Base-by-base conservation (phyloP, 2,888 invertebrate species). In the Lasius platythorax region DNA sequence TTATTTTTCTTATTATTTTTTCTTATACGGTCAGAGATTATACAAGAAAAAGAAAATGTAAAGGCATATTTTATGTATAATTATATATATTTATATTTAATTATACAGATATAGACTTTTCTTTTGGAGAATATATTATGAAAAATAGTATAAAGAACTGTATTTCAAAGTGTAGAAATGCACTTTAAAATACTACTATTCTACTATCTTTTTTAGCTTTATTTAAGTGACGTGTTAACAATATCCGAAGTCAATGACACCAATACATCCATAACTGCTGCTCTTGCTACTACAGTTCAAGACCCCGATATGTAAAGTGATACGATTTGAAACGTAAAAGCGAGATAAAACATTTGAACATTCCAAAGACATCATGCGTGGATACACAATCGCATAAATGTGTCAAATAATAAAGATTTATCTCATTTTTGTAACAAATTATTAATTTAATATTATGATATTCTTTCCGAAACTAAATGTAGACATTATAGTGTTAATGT, bases 211-310 rank as follows among this genome's bases (percentile, higher is more conserved):
- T 30, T 18, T 66, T n/a, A 81, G 11, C 23, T 67, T 90, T 83
- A 88, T 64, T 74, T 68, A 67, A 64, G 73, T 86, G 87, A 85
- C 85, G 50, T 8, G 85, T 89, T 87, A 87, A 91, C 74, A 86
- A 88, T 87, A 87, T 87, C 68, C 72, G 83, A 85, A 91, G 91
- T 91, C 89, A 89, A 89, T 91, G 91, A 91, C 91, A 91, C 91
- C 85, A 91, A 91, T 88, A 91, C 91, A 88, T 72, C 37, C 74
- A 30, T 76, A 87, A 81, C 66, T 79, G 75, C 33, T 85, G 67
- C 83, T n/a, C 50, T 85, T 70, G 84, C 64, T 84, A 75, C 75
- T 85, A 88, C 84, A 70, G 89, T 90, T 90, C 91, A 88, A 90
- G 91, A 90, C 91, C 89, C 85, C 78, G 90, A 91, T 89, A 91